phyloP scores from a whole-genome alignment of 2,113 vertebrate genomes.

The Amphiprion ocellaris region DNA sequence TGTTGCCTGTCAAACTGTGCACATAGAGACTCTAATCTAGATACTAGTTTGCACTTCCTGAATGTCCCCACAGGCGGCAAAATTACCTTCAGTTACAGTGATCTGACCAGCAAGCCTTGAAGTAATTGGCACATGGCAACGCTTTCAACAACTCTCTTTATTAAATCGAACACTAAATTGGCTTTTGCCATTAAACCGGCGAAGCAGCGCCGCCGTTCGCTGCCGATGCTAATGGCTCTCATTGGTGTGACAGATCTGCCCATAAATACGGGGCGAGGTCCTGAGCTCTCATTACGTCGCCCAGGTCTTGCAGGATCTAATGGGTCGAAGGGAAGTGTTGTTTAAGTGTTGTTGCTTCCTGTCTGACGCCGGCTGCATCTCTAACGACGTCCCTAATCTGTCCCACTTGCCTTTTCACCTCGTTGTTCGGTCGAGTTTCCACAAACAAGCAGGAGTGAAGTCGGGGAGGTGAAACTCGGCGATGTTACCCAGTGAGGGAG shows the following conservation, averaged over 20 bases:
- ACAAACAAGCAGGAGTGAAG: constrained; percentile 60
- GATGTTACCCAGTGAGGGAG: constrained; percentile 17
- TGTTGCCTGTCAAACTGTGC: constrained; percentile 27
- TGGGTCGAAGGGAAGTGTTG: constrained; percentile 70
- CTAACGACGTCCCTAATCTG: constrained; percentile 62
- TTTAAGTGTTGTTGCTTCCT: constrained; percentile 69
- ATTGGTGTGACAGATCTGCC: constrained; percentile 65
- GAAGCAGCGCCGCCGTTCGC: constrained; percentile 51
- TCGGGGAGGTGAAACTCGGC: constrained; percentile 43
- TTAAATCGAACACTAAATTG: constrained; percentile 64
- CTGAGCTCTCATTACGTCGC: constrained; percentile 66
- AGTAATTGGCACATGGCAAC: constrained; percentile 74
- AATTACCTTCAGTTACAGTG: constrained; percentile 65
- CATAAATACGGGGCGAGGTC: constrained; percentile 61
- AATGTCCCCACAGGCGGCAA: constrained; percentile 43
- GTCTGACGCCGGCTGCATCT: constrained; percentile 60
- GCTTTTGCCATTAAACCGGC: constrained; percentile 61
- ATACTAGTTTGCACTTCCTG: constrained; percentile 41
- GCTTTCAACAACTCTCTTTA: constrained; percentile 66
- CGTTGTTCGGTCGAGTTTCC: constrained; percentile 60
- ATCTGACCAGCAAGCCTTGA: constrained; percentile 55
- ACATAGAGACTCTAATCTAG: constrained; percentile 28
- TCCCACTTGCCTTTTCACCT: constrained; percentile 57
- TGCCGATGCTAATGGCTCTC: constrained; percentile 61
- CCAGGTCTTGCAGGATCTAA: constrained; percentile 69